Evolutionary conservation across 2,113 vertebrate genomes (phyloP).

Genomic region (Pongo pygmaeus): DNA sequence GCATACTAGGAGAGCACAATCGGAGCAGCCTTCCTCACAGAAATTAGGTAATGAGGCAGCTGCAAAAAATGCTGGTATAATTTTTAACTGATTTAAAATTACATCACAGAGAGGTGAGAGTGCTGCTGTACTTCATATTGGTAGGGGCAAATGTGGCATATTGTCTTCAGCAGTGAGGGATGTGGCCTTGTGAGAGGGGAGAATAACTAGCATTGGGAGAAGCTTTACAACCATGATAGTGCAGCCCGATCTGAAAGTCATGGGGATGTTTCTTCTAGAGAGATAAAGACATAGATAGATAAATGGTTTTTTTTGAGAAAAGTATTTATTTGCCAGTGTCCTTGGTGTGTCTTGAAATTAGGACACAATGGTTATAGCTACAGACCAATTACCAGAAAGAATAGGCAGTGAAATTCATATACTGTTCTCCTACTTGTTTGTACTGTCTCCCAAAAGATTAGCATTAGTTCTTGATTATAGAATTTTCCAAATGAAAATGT

Average conservation of each 20-base stretch:
- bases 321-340: not conserved
- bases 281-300: not conserved
- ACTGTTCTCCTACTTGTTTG: not conserved
- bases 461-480: not conserved
- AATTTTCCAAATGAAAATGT: slow-evolving; percentile 34
- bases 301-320: not conserved
- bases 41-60: not conserved
- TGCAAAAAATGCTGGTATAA: not conserved
- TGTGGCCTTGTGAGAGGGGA: too few relatives aligned
- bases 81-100: not conserved
- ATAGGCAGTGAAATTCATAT: not conserved
- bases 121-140: not conserved
- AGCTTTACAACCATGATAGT: not conserved
- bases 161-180: not conserved
- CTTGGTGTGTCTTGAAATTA: not conserved
- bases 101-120: not conserved
- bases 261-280: not conserved
- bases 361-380: not conserved
- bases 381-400: not conserved
- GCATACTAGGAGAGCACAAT: not conserved
- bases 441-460: not conserved
- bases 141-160: not conserved
- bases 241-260: not conserved
- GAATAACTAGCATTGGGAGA: accelerated
- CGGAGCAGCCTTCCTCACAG: too few relatives aligned